Base-by-base conservation (phyloP, 2,797 vertebrate species). In the Prionace glauca region DNA sequence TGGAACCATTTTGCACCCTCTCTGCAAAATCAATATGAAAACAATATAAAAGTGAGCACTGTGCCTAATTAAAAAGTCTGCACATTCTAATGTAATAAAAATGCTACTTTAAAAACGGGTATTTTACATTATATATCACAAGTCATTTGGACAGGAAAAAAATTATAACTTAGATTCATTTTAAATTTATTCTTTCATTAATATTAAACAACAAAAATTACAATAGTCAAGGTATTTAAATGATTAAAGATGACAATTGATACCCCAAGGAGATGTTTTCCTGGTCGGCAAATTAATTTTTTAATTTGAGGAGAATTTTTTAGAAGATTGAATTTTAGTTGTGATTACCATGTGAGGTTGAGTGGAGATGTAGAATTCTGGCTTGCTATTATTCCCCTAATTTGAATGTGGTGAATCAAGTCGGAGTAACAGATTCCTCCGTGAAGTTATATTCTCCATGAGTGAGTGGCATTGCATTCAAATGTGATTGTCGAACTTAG, bases 161-260 rank as follows among this genome's bases (percentile, higher is more conserved):
- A 41, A 41, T n/a, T 56, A 69, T 93, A 56, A 92, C 67, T 92
- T 71, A 69, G 91, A 41, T 36, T 71, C 65, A 93, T 71, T 41
- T 93, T 71, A 93, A 93, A 93, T 93, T 93, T 93, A 93, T 93
- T 65, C 62, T 67, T 67, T 69, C 91, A 93, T 93, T 69, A 93
- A 93, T 67, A 69, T 93, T 93, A 93, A 69, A 71, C 91, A 36
- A 18, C 36, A 87, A 87, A 86, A 50, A 87, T 41, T 22, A 45
- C 18, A 50, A 87, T 24, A 26, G 18, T 87, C 18, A 7, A 22
- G 84, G 84, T 50, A 41, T 87, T 87, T 87, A 26, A 87, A 50
- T 87, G 84, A 87, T 87, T 87, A 22, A 87, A 87, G 18, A 50
- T 50, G 84, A 87, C 84, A 87, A 87, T 45, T 20, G 36, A 24